Evolutionary conservation across 1,140 invertebrate species (phyloP).

Genomic region (Zaprionus vittiger): DNA sequence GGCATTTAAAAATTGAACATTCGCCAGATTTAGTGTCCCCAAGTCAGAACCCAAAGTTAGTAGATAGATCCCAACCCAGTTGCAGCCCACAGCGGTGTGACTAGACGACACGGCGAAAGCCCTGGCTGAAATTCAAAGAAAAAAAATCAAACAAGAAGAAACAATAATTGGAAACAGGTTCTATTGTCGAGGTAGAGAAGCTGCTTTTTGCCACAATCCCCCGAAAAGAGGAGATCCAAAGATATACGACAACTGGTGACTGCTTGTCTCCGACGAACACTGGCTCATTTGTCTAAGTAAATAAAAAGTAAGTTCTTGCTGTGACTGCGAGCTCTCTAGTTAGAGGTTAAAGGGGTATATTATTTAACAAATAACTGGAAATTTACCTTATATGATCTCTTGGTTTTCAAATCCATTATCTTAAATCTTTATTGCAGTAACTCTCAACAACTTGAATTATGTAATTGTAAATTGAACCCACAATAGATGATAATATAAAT

Average conservation of each 20-base stretch:
- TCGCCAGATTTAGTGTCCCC: constrained; percentile 24
- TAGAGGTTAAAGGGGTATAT: background rate
- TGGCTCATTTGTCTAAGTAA: constrained; percentile 72
- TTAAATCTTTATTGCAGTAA: background rate
- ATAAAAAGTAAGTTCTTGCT: constrained; percentile 16
- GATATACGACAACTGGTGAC: constrained; percentile 77
- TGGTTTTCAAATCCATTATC: background rate
- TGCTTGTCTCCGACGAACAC: constrained; percentile 72
- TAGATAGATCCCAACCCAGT: constrained; percentile 24
- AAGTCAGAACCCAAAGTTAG: background rate
- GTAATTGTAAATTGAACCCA: background rate
- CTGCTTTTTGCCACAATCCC: constrained; percentile 16
- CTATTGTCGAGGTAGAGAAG: constrained; percentile 63
- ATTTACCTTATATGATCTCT: background rate
- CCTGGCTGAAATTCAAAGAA: constrained; percentile 35
- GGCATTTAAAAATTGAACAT: constrained; percentile 47
- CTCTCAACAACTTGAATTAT: background rate
- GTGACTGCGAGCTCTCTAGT: background rate
- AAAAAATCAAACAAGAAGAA: constrained; percentile 56
- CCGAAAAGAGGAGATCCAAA: constrained; percentile 43
- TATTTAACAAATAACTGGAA: background rate
- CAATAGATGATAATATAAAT: background rate
- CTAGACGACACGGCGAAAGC: constrained; percentile 55
- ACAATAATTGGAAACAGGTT: constrained; percentile 79
- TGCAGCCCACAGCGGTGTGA: constrained; percentile 33